Percentiles rank a stretch among this genome's conserved stretches.
Evolutionary conservation across 2,113 vertebrate genomes (phyloP).

Genomic region (Hypomesus transpacificus): DNA sequence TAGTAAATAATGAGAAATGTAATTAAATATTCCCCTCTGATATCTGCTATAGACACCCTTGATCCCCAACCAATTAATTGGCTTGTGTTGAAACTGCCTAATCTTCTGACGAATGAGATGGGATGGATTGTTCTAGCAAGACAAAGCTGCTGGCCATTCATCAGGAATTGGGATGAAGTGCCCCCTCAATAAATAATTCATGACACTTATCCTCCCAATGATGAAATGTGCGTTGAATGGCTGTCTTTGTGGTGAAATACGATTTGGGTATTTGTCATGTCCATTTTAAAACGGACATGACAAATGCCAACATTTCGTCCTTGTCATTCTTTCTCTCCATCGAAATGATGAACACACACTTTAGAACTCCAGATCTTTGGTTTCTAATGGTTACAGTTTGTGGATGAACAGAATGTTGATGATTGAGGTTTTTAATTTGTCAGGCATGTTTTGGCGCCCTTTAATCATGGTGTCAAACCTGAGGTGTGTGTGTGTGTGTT

Average conservation of each 20-base stretch:
- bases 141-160: constrained; percentile 33
- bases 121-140: constrained; percentile 33
- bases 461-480: constrained; percentile 19
- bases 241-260: background rate
- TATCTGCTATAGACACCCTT: constrained; percentile 31
- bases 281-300: constrained; percentile 13
- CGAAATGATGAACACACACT: constrained; percentile 43
- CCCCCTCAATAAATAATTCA: constrained; percentile 46
- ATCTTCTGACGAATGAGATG: constrained; percentile 33
- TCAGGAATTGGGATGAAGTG: constrained; percentile 37
- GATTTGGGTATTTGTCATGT: background rate
- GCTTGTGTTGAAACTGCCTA: constrained; percentile 26
- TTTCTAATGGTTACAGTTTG: constrained; percentile 6
- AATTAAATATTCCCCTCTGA: constrained; percentile 11
- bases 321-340: constrained; percentile 32
- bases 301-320: too few species aligned
- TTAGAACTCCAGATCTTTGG: background rate
- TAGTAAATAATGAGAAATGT: background rate
- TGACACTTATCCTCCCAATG: constrained; percentile 33
- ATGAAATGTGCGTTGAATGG: background rate
- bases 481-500: background rate
- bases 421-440: constrained; percentile 54
- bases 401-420: constrained; percentile 25
- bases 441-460: constrained; percentile 14
- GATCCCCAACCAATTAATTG: constrained; percentile 32